Percentiles rank a stretch among this genome's conserved stretches.
Evolutionary conservation across 2,797 vertebrate genomes (phyloP).

Genomic region (Merluccius polli): DNA sequence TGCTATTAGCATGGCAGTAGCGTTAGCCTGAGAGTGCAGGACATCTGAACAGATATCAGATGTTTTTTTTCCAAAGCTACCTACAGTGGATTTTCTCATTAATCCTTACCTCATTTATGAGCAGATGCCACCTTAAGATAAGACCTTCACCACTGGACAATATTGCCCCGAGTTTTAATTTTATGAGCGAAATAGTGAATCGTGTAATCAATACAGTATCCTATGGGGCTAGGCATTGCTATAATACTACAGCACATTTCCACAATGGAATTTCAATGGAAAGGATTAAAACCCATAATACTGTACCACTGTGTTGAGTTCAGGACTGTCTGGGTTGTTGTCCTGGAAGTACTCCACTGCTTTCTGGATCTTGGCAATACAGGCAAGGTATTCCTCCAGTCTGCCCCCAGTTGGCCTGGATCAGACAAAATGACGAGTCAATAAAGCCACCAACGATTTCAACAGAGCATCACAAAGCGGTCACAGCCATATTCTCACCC

Average conservation of each 20-base stretch:
- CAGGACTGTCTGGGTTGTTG: constrained; percentile 95
- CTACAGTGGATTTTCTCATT: no score
- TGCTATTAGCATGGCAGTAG: neutral
- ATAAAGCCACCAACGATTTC: neutral
- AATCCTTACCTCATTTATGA: neutral
- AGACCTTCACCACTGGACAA: neutral
- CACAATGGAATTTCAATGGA: neutral
- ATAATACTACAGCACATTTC: neutral
- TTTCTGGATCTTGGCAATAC: constrained; percentile 95
- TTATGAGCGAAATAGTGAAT: neutral
- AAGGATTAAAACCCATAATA: neutral
- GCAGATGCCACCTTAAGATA: neutral
- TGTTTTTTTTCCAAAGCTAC: no score
- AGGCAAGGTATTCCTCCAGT: constrained; percentile 88
- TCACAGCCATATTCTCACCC: constrained; percentile 73
- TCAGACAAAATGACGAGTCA: neutral
- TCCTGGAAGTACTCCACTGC: constrained; percentile 98
- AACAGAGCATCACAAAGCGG: neutral
- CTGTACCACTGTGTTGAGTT: constrained; percentile 94
- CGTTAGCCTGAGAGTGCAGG: neutral
- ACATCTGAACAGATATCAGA: neutral
- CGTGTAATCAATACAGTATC: neutral
- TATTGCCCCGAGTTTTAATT: neutral
- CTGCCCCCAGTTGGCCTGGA: constrained; percentile 86
- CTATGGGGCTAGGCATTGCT: neutral